Evolutionary conservation across 1,140 invertebrate genomes (phyloP).

Genomic region (Plodia interpunctella): DNA sequence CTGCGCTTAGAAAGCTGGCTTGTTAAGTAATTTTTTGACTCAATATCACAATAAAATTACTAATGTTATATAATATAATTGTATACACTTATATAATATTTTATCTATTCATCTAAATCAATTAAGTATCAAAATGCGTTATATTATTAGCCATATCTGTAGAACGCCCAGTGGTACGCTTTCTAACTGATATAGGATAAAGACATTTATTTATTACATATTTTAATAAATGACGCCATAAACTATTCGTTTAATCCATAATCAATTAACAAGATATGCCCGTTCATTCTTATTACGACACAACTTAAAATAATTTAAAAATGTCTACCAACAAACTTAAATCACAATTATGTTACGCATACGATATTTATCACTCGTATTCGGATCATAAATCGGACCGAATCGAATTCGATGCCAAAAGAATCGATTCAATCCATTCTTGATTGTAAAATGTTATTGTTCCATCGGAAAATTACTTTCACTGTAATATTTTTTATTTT

Average conservation of each 20-base stretch:
- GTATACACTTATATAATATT: too few relatives aligned
- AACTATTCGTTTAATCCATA: not conserved
- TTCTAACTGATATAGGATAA: not conserved
- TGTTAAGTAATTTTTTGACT: too few relatives aligned
- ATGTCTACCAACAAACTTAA: constrained; percentile 16
- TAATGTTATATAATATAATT: too few relatives aligned
- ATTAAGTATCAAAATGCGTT: too few relatives aligned
- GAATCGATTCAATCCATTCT: constrained; percentile 10
- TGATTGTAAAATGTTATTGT: constrained; percentile 36
- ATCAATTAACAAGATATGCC: not conserved
- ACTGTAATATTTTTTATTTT: constrained; percentile 10
- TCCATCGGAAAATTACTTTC: constrained; percentile 26
- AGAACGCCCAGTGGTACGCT: not conserved
- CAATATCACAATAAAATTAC: too few relatives aligned
- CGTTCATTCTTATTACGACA: not conserved
- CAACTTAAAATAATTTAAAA: not conserved
- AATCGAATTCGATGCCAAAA: constrained; percentile 39
- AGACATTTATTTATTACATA: not conserved
- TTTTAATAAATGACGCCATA: not conserved
- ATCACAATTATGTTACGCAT: constrained; percentile 25
- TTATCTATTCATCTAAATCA: too few relatives aligned
- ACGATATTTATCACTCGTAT: constrained; percentile 33
- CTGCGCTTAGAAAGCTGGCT: too few relatives aligned
- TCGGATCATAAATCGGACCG: constrained; percentile 39
- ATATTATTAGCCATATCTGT: too few relatives aligned